phyloP scores from a whole-genome alignment of 2,888 invertebrate species.

The Plagiodera versicolora region DNA sequence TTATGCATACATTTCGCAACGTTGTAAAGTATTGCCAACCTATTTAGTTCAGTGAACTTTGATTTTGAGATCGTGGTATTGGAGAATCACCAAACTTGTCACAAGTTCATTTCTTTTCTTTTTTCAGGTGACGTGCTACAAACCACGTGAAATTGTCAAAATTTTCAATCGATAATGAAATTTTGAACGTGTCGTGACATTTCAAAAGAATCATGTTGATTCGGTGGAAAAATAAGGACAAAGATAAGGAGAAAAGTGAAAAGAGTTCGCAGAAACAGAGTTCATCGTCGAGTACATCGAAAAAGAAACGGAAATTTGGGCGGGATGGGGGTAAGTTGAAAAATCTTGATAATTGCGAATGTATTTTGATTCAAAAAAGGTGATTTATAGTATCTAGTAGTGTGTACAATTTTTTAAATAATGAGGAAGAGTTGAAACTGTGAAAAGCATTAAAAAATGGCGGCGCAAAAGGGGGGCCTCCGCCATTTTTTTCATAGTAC shows the following conservation, averaged over 20 bases:
- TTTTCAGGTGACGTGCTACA: conserved; percentile 5
- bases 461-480: too few species aligned
- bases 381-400: too few species aligned
- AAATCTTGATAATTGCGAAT: background rate
- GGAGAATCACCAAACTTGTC: background rate
- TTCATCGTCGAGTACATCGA: conserved; percentile 60
- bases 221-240: conserved; percentile 85
- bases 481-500: too few species aligned
- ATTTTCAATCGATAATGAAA: background rate
- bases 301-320: conserved; percentile 81
- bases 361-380: too few species aligned
- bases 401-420: too few species aligned
- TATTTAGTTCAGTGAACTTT: background rate
- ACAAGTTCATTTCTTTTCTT: background rate
- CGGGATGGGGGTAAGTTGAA: conserved; percentile 72
- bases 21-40: too few species aligned
- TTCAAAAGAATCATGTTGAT: conserved; percentile 65
- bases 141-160: background rate
- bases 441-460: too few species aligned
- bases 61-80: background rate
- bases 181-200: background rate
- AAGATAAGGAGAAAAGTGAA: conserved; percentile 66
- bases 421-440: too few species aligned
- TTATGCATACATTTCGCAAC: too few species aligned
- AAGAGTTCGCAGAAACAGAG: conserved; percentile 56